Evolutionary conservation across 2,888 invertebrate species (phyloP).

Genomic region (Myopa tessellatipennis): DNA sequence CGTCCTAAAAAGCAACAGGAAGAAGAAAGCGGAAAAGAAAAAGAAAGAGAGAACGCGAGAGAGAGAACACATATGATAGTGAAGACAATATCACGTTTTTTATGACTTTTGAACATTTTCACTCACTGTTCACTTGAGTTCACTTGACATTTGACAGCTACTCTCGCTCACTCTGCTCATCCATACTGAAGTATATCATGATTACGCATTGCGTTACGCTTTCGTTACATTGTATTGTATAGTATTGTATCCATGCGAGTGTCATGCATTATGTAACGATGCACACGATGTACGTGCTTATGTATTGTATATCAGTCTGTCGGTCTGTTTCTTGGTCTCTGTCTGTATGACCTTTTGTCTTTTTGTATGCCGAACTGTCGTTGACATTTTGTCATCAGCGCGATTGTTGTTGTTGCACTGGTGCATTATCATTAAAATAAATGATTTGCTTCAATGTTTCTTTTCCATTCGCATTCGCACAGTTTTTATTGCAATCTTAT

Average conservation of each 20-base stretch:
- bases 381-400: slow-evolving; percentile 29
- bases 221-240: no score
- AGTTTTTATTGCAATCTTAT: slow-evolving; percentile 8
- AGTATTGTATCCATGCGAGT: no score
- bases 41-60: background rate
- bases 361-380: slow-evolving; percentile 20
- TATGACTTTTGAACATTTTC: slow-evolving; percentile 4
- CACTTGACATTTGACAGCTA: slow-evolving; percentile 12
- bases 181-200: no score
- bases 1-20: no score
- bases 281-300: no score
- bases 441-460: slow-evolving; percentile 31
- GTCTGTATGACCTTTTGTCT: background rate
- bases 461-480: slow-evolving; percentile 3
- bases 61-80: background rate
- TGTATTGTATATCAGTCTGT: background rate
- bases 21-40: no score
- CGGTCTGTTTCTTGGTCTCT: background rate
- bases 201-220: no score
- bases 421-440: slow-evolving; percentile 38
- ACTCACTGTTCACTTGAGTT: background rate
- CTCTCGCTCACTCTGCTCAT: background rate
- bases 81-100: background rate
- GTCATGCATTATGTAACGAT: no score
- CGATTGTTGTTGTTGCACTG: slow-evolving; percentile 14